These are phyloP conservation scores for Drosophila testacea DNA, from an alignment of 2,888 invertebrate species.

Conservation along the genomic window DNA sequence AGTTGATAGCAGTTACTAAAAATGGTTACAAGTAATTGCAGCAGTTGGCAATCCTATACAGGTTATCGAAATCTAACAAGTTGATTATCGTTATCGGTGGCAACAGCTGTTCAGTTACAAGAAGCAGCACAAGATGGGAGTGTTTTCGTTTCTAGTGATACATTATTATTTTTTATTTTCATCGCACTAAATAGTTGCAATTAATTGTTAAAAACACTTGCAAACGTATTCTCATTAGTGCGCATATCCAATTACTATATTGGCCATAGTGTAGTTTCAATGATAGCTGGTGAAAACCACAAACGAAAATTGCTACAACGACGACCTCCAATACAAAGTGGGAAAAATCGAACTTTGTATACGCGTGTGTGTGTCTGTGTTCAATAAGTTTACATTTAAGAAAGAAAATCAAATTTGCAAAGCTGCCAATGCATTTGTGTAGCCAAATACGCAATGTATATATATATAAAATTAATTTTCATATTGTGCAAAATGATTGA, in stretches of 20 bases:
- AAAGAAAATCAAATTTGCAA: constrained; percentile 51
- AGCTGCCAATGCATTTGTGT: constrained; percentile 25
- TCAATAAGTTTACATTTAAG: constrained; percentile 55
- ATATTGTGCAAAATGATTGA: constrained; percentile 39
- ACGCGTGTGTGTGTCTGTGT: constrained; percentile 48
- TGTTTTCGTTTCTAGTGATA: constrained; percentile 66
- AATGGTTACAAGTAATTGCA: constrained; percentile 1
- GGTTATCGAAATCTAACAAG: constrained; percentile 55
- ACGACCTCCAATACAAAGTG: constrained; percentile 72
- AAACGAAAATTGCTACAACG: constrained; percentile 59
- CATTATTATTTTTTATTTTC: constrained; percentile 54
- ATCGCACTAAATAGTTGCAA: constrained; percentile 55
- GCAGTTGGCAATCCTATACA: neutral
- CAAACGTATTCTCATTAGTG: constrained; percentile 17
- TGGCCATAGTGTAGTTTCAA: constrained; percentile 13
- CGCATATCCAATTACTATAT: constrained; percentile 31
- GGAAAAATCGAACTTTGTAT: constrained; percentile 77
- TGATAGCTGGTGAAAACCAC: constrained; percentile 42
- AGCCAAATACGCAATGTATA: constrained; percentile 34
- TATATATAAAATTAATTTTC: constrained; percentile 25
- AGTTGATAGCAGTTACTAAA: constrained; percentile 8
- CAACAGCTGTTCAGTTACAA: constrained; percentile 63
- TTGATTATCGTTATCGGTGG: constrained; percentile 41
- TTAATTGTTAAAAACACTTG: constrained; percentile 40
- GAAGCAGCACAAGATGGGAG: constrained; percentile 72